Base-by-base conservation (phyloP, 2,888 invertebrate genomes). In the Netelia virgata region DNA sequence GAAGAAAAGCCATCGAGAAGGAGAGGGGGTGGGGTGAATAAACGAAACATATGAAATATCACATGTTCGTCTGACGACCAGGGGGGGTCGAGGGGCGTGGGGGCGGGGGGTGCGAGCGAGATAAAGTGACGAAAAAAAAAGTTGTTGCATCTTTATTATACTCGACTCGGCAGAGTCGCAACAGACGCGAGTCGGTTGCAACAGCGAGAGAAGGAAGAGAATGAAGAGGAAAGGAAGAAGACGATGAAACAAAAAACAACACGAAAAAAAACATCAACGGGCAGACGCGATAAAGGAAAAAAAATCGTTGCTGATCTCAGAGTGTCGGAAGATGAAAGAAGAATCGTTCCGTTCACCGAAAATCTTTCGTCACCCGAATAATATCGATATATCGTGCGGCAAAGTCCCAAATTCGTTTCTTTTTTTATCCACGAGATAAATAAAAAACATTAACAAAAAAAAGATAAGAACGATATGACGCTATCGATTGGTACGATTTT, bases 101-200 rank as follows among this genome's bases (percentile, higher is more conserved):
- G 18, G n/a, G 53, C 3, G 53, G 16, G 36, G 63, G 68, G 18
- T 23, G 59, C 36, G 36, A 80, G 69, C 68, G 61, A 77, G 76
- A 76, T 64, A 75, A 80, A 73, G 66, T 68, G 63, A 73, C 64
- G 23, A 63, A 66, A 77, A 18, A 75, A 57, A 41, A 50, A 36
- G 28, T 43, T 57, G 68, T 63, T 74, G 68, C 78, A 59, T 74
- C 78, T 81, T 57, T 53, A 66, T 78, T 74, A 61, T 63, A 69
- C 61, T 57, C 63, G 77, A 41, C 36, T 20, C 11, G 74, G 70
- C 53, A 41, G 68, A 74, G 77, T 77, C 74, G 69, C 74, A 69
- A 75, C 78, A 14, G 11, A 47, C 14, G 14, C 47, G 28, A 36
- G 23, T n/a, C 59, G 16, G 68, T 69, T 28, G 43, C 59, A 59